Base-by-base conservation (phyloP, 1,140 invertebrate genomes). In the Drosophila nannoptera region DNA sequence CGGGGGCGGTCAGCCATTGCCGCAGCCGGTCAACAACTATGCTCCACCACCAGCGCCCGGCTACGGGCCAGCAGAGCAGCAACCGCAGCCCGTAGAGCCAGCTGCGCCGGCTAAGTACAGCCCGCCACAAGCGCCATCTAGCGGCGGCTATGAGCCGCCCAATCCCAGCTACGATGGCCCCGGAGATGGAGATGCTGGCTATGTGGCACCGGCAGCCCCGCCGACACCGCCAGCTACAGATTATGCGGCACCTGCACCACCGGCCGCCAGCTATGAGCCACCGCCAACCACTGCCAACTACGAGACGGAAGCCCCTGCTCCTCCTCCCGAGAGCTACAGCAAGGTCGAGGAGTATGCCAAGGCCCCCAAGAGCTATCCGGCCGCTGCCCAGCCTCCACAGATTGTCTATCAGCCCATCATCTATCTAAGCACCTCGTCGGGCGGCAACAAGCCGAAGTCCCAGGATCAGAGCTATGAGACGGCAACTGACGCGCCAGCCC, bases 351-450 rank as follows among this genome's bases (percentile, higher is more conserved):
- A 48, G 3, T 78, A 72, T 43, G 62, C 48, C 2, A 48, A 49
- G n/a, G 40, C 65, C 2, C 48, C 36, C 9, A 70, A 69, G 16
- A 42, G 9, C 22, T 86, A 82, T 14, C 54, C 29, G 3, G 22
- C 3, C n/a, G 52, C 46, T 7, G 68, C 43, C 9, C 76, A 60
- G 4, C 60, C 49, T n/a, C 78, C 82, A 0, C 78, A 78, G 40
- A 87, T 87, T 22, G 69, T 87, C 8, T 87, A 87, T 50, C 83
- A 87, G 29, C 83, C 83, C 36, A 87, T 87, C 6, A 87, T 87
- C 35, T 87, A 87, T 35, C 16, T 87, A 0, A 66, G 65, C 0
- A 40, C 81, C 2, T 53, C 75, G 16, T 48, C 73, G 0, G 59
- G 46, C 9, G 33, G 35, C 3, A 67, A 53, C 9, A 58, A 69